Evolutionary conservation across 2,113 vertebrate genomes (phyloP), one percentile per base, ranked within the genome.

Genomic region (Cyprinodon variegatus): DNA sequence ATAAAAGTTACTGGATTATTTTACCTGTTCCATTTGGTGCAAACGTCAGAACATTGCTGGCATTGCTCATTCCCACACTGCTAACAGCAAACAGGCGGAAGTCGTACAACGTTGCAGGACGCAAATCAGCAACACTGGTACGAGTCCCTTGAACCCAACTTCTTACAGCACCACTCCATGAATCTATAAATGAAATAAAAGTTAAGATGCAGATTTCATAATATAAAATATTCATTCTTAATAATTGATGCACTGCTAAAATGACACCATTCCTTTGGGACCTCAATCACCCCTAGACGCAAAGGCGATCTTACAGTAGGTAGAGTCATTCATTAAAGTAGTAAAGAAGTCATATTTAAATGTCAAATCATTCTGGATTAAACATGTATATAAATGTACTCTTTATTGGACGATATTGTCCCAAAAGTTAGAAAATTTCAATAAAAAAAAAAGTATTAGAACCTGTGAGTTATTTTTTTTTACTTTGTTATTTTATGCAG

Each of bases 11-110:
- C 48, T 17, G 15, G 48, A 14, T 17, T 2, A 1, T 12, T 20
- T 15, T 83, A 93, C 92, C 91, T 87, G 87, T 85, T 92, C 91
- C 92, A 64, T 83, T 86, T 0, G 88, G 89, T 10, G 81, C 88
- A 14, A 93, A 13, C 1, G 78, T 86, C 29, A 92, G 79, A 12
- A 89, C 79, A 12, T 93, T 92, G 79, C 92, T 93, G 79, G 74
- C 0, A 4, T 79, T 70, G 4, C 92, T 92, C 40, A 68, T 65
- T 46, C 92, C 91, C 61, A 88, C 22, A 29, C 37, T 83, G 68
- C 91, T 93, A 50, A 40, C 12, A 0, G 81, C 81, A 63, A 90
- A 91, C 83, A 92, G 76, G 17, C 89, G 86, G 3, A 93, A 22
- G 81, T 78, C 88, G 87, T 92, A 93, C 74, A 65, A 37, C 67